Percentiles rank a stretch among this genome's conserved stretches.
Evolutionary conservation across 2,113 vertebrate genomes (phyloP).

Genomic region (Engystomops pustulosus): DNA sequence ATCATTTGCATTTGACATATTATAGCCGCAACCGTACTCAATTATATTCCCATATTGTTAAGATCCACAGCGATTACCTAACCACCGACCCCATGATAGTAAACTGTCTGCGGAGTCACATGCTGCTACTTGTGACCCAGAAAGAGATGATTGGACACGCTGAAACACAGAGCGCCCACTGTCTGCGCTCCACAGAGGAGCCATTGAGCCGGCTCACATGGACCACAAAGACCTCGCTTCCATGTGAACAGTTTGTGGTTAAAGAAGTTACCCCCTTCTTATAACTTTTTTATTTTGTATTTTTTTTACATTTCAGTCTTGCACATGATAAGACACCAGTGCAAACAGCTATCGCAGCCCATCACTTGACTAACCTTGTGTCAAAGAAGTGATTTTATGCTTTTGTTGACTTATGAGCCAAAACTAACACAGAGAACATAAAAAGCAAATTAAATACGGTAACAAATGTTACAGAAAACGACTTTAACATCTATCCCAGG

Average conservation of each 20-base stretch:
- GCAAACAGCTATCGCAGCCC: neutral
- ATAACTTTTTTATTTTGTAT: constrained; percentile 15
- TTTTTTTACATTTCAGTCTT: neutral
- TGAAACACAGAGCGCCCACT: constrained; percentile 64
- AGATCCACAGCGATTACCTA: neutral
- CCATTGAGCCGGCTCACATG: constrained; percentile 67
- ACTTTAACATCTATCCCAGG: too few relatives aligned
- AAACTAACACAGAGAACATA: neutral
- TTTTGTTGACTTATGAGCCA: constrained; percentile 20
- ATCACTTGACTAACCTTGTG: constrained; percentile 62
- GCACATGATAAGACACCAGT: constrained; percentile 8
- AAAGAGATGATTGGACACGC: constrained; percentile 10
- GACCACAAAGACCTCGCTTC: constrained; percentile 59
- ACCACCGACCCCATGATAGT: neutral
- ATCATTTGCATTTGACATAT: neutral
- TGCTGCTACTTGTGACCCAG: constrained; percentile 65
- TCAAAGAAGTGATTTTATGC: rapidly evolving
- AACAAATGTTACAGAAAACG: too few relatives aligned
- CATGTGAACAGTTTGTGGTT: constrained; percentile 59
- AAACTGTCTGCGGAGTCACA: constrained; percentile 62
- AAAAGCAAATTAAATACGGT: neutral
- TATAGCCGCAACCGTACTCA: neutral
- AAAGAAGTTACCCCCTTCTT: constrained; percentile 3
- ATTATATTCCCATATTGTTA: neutral
- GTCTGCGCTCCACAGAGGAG: constrained; percentile 64